Percentiles rank a stretch among this genome's conserved stretches.
Evolutionary conservation across 2,888 invertebrate species (phyloP).

Genomic region (Lumbricus terrestris): DNA sequence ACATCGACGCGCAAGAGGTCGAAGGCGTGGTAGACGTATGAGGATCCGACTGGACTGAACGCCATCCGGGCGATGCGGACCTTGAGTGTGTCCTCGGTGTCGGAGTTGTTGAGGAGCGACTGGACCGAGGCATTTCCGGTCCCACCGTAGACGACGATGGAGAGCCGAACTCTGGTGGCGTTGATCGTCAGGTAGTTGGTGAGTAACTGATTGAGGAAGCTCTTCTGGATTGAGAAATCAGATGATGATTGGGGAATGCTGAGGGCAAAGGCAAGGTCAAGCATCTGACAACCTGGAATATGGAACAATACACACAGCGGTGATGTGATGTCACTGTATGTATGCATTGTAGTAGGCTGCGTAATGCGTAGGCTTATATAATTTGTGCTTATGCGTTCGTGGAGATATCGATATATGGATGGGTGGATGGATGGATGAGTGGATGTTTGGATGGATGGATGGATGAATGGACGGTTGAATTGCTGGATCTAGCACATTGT

Average conservation of each 20-base stretch:
- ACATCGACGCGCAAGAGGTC: too few species aligned
- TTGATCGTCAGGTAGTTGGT: constrained; percentile 20
- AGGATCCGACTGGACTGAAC: too few species aligned
- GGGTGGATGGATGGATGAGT: too few species aligned
- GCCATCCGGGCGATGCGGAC: constrained; percentile 9
- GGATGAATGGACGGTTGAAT: too few species aligned
- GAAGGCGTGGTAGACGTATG: too few species aligned
- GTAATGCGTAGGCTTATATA: too few species aligned
- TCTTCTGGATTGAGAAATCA: constrained; percentile 13
- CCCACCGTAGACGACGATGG: constrained; percentile 7
- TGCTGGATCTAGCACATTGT: too few species aligned
- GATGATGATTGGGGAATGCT: neutral
- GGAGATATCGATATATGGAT: too few species aligned
- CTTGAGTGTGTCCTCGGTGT: constrained; percentile 15
- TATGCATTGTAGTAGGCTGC: too few species aligned
- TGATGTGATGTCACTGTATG: too few species aligned
- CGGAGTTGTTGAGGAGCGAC: neutral
- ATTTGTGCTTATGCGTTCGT: too few species aligned
- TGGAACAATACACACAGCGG: neutral
- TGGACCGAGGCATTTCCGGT: neutral
- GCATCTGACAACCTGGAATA: constrained; percentile 6
- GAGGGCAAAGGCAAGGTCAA: constrained; percentile 20
- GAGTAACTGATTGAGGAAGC: constrained; percentile 19
- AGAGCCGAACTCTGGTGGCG: constrained; percentile 15
- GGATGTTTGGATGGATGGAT: too few species aligned